Conservation (phyloP, 2,888 invertebrate species). For the Pherbina coryleti region DNA sequence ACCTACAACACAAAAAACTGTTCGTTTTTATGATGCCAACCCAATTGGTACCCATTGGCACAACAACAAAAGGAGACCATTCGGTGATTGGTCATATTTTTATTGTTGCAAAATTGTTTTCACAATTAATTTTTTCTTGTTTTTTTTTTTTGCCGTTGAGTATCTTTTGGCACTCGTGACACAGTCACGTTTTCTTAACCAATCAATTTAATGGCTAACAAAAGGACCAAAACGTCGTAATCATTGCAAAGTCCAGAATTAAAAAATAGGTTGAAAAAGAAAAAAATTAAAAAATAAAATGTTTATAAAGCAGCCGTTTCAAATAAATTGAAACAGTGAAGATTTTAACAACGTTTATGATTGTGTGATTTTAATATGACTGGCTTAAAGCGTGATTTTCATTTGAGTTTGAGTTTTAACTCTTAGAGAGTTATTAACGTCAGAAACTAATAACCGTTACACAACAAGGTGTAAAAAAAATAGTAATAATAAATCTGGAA, state of each 20-base stretch:
- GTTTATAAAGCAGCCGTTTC: background rate
- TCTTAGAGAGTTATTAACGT: no score
- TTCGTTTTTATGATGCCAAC: background rate
- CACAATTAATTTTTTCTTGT: background rate
- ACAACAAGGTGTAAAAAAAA: no score
- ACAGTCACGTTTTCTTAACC: conserved; percentile 34
- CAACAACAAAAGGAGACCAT: background rate
- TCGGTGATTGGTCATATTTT: background rate
- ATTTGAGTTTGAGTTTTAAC: background rate
- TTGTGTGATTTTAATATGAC: conserved; percentile 16
- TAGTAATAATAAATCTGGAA: no score
- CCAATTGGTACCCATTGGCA: background rate
- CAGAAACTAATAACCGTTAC: no score
- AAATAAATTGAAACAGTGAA: conserved; percentile 4
- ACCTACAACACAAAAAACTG: no score
- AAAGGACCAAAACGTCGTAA: conserved; percentile 5
- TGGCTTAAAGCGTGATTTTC: background rate
- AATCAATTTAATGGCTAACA: conserved; percentile 31
- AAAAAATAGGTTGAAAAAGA: background rate
- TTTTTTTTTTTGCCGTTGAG: background rate
- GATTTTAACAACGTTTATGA: conserved; percentile 7
- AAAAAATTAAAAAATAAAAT: background rate
- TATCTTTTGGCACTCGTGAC: conserved; percentile 20
- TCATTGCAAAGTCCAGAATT: background rate
- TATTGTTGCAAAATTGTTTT: background rate